A percentile compares a stretch with the other conserved stretches of the same genome.
phyloP scores from a whole-genome alignment of 2,797 vertebrate genomes.

The Heteromormyrus szaboi region DNA sequence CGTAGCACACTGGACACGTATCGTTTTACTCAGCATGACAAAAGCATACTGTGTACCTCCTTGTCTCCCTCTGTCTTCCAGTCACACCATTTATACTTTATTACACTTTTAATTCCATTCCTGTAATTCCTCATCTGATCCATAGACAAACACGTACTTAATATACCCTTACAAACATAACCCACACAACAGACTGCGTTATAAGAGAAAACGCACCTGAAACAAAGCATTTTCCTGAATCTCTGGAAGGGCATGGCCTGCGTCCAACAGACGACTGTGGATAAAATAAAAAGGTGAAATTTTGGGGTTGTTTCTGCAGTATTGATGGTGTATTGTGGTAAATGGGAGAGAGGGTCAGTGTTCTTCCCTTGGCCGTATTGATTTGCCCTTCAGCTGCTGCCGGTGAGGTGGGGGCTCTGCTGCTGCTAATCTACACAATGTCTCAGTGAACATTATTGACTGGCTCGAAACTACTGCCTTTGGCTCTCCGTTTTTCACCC shows the following conservation, averaged over 20 bases:
- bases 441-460: constrained; percentile 70
- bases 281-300: constrained; percentile 26
- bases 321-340: constrained; percentile 39
- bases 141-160: not conserved
- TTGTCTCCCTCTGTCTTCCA: not conserved
- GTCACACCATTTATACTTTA: not conserved
- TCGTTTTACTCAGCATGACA: not conserved
- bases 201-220: not conserved
- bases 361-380: constrained; percentile 63
- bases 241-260: constrained; percentile 17
- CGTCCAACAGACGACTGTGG: constrained; percentile 14
- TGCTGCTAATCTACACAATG: constrained; percentile 66
- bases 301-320: constrained; percentile 39
- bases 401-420: constrained; percentile 51
- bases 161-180: constrained; percentile 20
- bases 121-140: not conserved
- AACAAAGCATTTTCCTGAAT: constrained; percentile 7
- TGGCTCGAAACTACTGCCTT: constrained; percentile 59
- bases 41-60: not conserved
- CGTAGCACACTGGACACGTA: not conserved
- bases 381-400: constrained; percentile 67
- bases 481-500: constrained; percentile 64
- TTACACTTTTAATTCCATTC: not conserved
- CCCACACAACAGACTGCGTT: not conserved
- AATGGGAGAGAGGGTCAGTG: constrained; percentile 48